Conservation (phyloP, 2,797 vertebrate species). For the Phataginus tetradactyla region DNA sequence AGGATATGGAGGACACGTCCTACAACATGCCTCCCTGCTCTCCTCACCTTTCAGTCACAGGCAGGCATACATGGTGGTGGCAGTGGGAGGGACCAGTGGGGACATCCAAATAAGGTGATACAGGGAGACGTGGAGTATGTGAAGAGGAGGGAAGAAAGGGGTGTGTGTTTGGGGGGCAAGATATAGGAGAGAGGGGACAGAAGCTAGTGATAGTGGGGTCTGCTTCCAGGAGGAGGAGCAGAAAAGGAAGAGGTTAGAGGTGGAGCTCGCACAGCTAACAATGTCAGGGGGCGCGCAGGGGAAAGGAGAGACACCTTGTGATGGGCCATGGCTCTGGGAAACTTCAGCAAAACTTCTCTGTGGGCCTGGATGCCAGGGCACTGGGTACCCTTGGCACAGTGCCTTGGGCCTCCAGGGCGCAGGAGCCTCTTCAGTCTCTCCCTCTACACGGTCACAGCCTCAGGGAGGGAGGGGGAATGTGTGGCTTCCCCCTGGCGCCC, state of each 20-base stretch:
- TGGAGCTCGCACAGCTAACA: neutral
- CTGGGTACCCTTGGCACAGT: neutral
- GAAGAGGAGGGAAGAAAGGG: neutral
- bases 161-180: neutral
- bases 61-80: accelerated
- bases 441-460: neutral
- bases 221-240: neutral
- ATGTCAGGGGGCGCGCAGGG: accelerated
- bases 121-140: neutral
- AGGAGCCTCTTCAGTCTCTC: neutral
- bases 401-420: neutral
- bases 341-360: neutral
- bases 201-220: neutral
- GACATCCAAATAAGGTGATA: neutral
- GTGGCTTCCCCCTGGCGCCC: neutral
- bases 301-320: accelerated
- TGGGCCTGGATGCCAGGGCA: too few species aligned
- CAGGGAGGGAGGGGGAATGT: accelerated
- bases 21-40: neutral
- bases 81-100: neutral
- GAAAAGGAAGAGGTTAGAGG: neutral
- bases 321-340: accelerated
- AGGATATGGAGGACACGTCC: accelerated
- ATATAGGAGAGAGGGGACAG: neutral
- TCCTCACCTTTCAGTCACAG: accelerated